Evolutionary conservation across 2,797 vertebrate genomes (phyloP).

Genomic region (Hydrolagus colliei): DNA sequence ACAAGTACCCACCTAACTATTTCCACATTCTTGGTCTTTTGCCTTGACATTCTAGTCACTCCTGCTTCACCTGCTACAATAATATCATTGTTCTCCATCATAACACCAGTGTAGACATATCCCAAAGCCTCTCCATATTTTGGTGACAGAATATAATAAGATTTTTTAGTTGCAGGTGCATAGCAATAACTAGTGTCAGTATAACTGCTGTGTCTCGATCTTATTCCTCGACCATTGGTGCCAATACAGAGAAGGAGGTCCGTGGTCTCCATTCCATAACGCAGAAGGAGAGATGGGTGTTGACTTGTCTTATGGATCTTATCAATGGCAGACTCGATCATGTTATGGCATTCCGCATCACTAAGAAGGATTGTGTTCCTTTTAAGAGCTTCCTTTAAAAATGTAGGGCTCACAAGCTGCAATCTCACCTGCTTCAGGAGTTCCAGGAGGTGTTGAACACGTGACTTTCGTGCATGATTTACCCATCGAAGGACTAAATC

Average conservation of each 20-base stretch:
- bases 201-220: slow-evolving; percentile 76
- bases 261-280: slow-evolving; percentile 94
- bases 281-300: slow-evolving; percentile 66
- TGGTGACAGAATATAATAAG: slow-evolving; percentile 86
- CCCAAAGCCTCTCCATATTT: slow-evolving; percentile 83
- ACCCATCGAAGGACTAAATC: slow-evolving; percentile 88
- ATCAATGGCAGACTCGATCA: slow-evolving; percentile 75
- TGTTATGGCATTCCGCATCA: slow-evolving; percentile 71
- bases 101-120: slow-evolving; percentile 74
- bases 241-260: slow-evolving; percentile 86
- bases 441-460: slow-evolving; percentile 67
- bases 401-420: slow-evolving; percentile 70
- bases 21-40: slow-evolving; percentile 75
- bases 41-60: slow-evolving; percentile 64
- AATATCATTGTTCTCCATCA: slow-evolving; percentile 78
- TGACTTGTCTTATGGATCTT: slow-evolving; percentile 58
- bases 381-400: slow-evolving; percentile 69
- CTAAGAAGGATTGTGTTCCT: slow-evolving; percentile 77
- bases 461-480: slow-evolving; percentile 60
- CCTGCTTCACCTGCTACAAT: slow-evolving; percentile 85
- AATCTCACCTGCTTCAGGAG: slow-evolving; percentile 84
- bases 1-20: slow-evolving; percentile 74
- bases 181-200: slow-evolving; percentile 86
- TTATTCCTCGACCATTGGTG: slow-evolving; percentile 78
- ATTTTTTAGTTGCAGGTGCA: slow-evolving; percentile 67